phyloP scores from a whole-genome alignment of 2,797 vertebrate species.

The Lagorchestes hirsutus region DNA sequence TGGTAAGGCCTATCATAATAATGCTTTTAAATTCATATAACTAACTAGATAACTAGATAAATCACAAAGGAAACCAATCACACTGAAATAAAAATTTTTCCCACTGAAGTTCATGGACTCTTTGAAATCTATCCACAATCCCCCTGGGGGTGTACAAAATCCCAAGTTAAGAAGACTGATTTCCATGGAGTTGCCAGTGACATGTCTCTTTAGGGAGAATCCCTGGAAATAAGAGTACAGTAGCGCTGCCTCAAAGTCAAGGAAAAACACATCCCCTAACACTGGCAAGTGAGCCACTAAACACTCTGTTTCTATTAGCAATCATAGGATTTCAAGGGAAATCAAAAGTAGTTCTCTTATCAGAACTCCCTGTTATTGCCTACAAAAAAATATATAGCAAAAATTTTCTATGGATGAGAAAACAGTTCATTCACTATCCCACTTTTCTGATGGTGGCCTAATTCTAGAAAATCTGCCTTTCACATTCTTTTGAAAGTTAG shows the following conservation, averaged over 20 bases:
- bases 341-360: background rate
- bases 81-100: background rate
- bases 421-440: background rate
- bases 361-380: background rate
- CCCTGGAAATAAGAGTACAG: background rate
- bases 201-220: background rate
- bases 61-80: background rate
- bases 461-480: background rate
- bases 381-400: background rate
- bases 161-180: background rate
- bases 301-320: background rate
- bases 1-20: background rate
- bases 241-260: background rate
- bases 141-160: background rate
- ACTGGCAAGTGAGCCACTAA: background rate
- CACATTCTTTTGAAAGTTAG: background rate
- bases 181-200: background rate
- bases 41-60: background rate
- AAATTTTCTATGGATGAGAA: background rate
- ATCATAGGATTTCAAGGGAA: background rate
- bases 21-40: background rate
- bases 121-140: background rate
- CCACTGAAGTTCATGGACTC: background rate
- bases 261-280: background rate
- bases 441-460: background rate